A percentile compares a stretch with the other conserved stretches of the same genome.
These are phyloP conservation scores for Aphis craccivora DNA, from an alignment of 1,140 invertebrate genomes.

Conservation along the genomic window DNA sequence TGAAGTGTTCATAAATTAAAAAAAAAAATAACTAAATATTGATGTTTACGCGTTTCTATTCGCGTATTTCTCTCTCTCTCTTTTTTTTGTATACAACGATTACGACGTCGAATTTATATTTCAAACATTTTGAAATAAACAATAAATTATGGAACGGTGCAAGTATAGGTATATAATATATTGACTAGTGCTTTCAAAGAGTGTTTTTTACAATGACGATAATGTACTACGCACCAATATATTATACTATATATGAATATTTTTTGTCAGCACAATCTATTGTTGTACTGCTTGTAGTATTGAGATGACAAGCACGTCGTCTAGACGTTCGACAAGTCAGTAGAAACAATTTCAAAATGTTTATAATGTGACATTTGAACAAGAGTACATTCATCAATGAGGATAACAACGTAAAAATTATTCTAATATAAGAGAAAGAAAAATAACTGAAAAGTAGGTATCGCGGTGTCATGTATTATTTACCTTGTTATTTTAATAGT, in stretches of 20 bases:
- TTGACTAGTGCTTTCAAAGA: neutral
- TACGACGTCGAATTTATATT: neutral
- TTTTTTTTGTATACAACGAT: neutral
- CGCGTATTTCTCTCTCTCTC: too few species aligned
- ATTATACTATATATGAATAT: neutral
- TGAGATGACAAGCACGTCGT: neutral
- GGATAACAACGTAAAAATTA: neutral
- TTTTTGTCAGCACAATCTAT: neutral
- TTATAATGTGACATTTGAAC: neutral
- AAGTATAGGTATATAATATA: too few species aligned
- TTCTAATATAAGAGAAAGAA: neutral
- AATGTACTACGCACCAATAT: neutral
- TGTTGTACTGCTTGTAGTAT: neutral
- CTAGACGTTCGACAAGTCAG: neutral
- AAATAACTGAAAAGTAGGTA: neutral
- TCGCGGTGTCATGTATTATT: neutral
- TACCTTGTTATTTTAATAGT: neutral
- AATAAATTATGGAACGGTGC: neutral
- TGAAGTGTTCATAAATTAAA: too few species aligned
- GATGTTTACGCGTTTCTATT: neutral
- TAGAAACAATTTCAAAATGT: neutral
- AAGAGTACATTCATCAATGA: neutral
- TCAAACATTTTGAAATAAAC: neutral
- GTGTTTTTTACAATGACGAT: neutral
- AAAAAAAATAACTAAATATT: neutral